phyloP scores from a whole-genome alignment of 2,888 invertebrate genomes.

The Spialia ferax region DNA sequence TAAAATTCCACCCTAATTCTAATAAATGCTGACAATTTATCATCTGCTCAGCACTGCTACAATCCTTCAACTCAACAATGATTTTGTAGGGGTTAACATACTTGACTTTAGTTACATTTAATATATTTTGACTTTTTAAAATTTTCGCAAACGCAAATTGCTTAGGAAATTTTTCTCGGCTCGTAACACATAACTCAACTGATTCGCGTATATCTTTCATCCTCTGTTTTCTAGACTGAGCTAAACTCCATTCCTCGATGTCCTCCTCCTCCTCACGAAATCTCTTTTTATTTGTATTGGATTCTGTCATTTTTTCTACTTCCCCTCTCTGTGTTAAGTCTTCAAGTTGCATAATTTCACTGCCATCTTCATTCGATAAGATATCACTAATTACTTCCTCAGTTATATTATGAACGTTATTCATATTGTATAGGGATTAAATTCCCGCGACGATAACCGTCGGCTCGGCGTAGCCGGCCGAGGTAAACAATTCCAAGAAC shows the following conservation, averaged over 20 bases:
- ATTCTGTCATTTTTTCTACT: not conserved
- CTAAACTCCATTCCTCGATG: not conserved
- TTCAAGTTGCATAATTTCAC: not conserved
- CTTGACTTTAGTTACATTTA: not conserved
- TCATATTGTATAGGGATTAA: not conserved
- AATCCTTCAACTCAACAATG: not conserved
- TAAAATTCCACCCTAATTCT: constrained; percentile 27
- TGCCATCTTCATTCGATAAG: not conserved
- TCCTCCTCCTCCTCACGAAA: no score
- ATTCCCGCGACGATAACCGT: not conserved
- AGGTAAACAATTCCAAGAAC: not conserved
- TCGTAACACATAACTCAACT: not conserved
- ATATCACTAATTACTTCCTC: not conserved
- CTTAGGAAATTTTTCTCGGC: constrained; percentile 16
- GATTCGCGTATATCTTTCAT: not conserved
- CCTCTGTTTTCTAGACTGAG: not conserved
- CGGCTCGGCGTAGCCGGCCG: not conserved
- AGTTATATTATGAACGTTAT: not conserved
- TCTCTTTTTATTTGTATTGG: no score
- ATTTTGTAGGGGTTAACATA: constrained; percentile 24
- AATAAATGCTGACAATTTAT: constrained; percentile 12
- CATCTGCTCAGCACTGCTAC: not conserved
- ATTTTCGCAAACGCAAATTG: constrained; percentile 18
- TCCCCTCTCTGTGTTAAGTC: not conserved
- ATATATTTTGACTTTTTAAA: not conserved